A percentile compares a stretch with the other conserved stretches of the same genome.
phyloP scores from a whole-genome alignment of 2,797 vertebrate species.

The Microcaecilia unicolor region DNA sequence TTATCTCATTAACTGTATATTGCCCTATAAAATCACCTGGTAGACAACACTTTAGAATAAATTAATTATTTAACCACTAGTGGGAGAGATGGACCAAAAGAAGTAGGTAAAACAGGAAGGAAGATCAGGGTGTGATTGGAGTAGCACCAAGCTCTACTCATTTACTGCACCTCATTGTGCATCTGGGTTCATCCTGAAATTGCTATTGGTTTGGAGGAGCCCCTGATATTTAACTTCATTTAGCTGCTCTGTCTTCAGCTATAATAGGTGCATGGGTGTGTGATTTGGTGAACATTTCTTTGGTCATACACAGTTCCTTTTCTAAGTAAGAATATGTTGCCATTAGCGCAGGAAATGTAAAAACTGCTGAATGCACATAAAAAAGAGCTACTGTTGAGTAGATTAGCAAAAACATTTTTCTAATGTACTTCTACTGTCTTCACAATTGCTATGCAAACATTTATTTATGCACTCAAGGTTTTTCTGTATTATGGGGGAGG shows the following conservation, averaged over 20 bases:
- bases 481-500: background rate
- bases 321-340: too few species aligned
- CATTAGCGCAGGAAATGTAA: too few species aligned
- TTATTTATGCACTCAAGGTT: conserved; percentile 10
- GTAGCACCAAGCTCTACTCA: background rate
- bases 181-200: background rate
- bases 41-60: background rate
- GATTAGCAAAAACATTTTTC: too few species aligned
- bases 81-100: conserved; percentile 1
- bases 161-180: conserved; percentile 3
- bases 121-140: conserved; percentile 4
- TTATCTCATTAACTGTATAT: too few species aligned
- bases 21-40: background rate
- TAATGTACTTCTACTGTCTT: conserved; percentile 3
- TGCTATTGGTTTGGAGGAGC: background rate
- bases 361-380: background rate
- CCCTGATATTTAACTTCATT: background rate
- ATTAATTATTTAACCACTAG: conserved; percentile 7
- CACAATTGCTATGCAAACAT: conserved; percentile 30
- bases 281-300: too few species aligned
- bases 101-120: background rate
- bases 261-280: too few species aligned
- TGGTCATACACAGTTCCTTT: too few species aligned
- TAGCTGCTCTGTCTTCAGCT: conserved; percentile 1
- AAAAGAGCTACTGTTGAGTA: too few species aligned